Base-by-base conservation (phyloP, 2,113 vertebrate genomes). In the Caloenas nicobarica region DNA sequence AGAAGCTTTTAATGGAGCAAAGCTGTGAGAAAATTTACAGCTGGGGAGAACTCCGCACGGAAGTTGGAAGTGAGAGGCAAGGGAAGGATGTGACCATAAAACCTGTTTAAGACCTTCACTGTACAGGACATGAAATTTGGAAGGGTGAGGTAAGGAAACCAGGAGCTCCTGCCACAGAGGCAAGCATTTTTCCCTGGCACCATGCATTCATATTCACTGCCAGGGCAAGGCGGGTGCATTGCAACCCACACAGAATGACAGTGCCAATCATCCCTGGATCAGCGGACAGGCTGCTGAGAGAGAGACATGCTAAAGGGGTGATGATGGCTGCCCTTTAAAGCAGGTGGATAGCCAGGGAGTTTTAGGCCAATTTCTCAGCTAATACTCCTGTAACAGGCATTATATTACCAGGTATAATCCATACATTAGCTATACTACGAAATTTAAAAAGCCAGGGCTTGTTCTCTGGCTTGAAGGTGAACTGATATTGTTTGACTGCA, bases 211-310 rank as follows among this genome's bases (percentile, higher is more conserved):
- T 34, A 36, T 31, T 1, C 3, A 66, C 6, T 78, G 18, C 40
- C 12, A 70, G 6, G 50, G 33, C 34, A 77, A 70, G 10, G 48
- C 1, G 1, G 13, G 4, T 76, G 33, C 1, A 0, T 14, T 62
- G 78, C 38, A 66, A n/a, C 48, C 19, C 44, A 65, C 19, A 40
- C 31, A 77, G 33, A 83, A 65, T 0, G 2, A 36, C 14, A 34
- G 1, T 0, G 0, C 16, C 3, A 0, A 0, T 85, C 34, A 34
- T 31, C 8, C 16, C 22, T 74, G 48, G 7, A 51, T 5, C 11
- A 1, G 33, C 7, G 6, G 19, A 64, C 23, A 64, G 17, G 28
- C 14, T 68, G 23, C 61, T 54, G 42, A 69, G 16, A 29, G 42
- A 73, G 65, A 79, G 23, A 72, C 8, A 11, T 15, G 23, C 31